Evolutionary conservation across 2,797 vertebrate genomes (phyloP).

Genomic region (Lates japonicus): DNA sequence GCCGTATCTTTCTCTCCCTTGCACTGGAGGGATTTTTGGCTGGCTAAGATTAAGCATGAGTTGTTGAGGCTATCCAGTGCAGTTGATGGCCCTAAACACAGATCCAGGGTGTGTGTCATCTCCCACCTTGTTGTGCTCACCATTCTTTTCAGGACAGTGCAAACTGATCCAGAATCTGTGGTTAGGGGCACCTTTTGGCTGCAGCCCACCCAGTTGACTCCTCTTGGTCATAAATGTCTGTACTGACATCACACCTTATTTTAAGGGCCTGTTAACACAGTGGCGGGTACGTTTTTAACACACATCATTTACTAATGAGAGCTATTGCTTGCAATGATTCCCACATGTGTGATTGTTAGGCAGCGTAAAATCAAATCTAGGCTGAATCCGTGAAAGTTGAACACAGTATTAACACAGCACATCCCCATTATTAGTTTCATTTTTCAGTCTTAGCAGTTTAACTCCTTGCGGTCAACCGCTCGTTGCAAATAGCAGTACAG

Average conservation of each 20-base stretch:
- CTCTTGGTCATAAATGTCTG: constrained; percentile 79
- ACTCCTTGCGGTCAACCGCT: constrained; percentile 35
- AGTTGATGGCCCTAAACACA: constrained; percentile 72
- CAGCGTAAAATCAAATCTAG: constrained; percentile 35
- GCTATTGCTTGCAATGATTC: constrained; percentile 60
- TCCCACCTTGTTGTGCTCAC: constrained; percentile 41
- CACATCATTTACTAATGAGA: constrained; percentile 72
- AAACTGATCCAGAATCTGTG: constrained; percentile 74
- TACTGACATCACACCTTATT: constrained; percentile 82
- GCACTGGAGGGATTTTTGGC: constrained; percentile 70
- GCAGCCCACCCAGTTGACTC: constrained; percentile 78
- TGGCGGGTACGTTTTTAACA: constrained; percentile 61
- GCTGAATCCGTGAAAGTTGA: constrained; percentile 47
- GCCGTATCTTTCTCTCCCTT: constrained; percentile 70
- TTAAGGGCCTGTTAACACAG: constrained; percentile 84
- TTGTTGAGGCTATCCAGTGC: constrained; percentile 68
- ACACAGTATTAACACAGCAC: constrained; percentile 30
- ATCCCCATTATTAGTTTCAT: constrained; percentile 21
- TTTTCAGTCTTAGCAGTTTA: constrained; percentile 50
- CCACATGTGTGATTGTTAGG: constrained; percentile 60
- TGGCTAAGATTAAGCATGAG: constrained; percentile 74
- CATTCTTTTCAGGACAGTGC: constrained; percentile 48
- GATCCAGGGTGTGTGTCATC: constrained; percentile 59
- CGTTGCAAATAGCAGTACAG: constrained; percentile 56
- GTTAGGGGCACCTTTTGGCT: constrained; percentile 70